Conservation (phyloP, 2,888 invertebrate species). For the Caenorhabditis drosophilae region DNA sequence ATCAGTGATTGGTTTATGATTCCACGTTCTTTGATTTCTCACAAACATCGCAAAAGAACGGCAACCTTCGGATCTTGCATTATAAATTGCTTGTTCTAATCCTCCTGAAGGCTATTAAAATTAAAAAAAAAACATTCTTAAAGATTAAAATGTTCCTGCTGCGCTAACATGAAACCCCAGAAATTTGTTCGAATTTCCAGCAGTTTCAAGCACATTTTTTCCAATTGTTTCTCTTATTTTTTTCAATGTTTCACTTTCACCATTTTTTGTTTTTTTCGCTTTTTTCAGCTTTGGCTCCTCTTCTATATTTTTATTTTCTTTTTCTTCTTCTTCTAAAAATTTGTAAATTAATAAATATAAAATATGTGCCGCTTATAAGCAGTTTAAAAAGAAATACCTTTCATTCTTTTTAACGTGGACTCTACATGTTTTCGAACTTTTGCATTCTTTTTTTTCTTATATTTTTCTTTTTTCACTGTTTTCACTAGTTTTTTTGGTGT, state of each 20-base stretch:
- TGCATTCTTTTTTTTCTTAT: constrained; percentile 1
- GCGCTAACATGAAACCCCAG: constrained; percentile 61
- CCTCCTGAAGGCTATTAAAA: too few relatives aligned
- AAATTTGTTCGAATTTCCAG: constrained; percentile 40
- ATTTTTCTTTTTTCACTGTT: constrained; percentile 3
- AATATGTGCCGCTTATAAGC: not conserved
- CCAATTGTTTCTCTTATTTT: constrained; percentile 21
- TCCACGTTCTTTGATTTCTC: constrained; percentile 65
- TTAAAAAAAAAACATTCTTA: not conserved
- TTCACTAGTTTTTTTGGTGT: constrained; percentile 1
- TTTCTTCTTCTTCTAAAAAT: constrained; percentile 18
- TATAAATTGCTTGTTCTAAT: constrained; percentile 69
- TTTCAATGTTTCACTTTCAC: constrained; percentile 5
- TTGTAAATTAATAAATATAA: not conserved
- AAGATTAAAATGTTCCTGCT: constrained; percentile 28
- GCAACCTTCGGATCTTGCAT: constrained; percentile 69
- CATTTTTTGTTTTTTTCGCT: constrained; percentile 1
- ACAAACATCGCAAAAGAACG: constrained; percentile 70
- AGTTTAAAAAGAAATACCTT: constrained; percentile 1
- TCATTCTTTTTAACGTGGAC: constrained; percentile 18
- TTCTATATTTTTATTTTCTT: constrained; percentile 7
- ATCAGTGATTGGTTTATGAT: constrained; percentile 59
- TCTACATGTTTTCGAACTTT: constrained; percentile 11
- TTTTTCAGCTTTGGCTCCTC: constrained; percentile 1
- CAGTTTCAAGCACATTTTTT: constrained; percentile 21